Evolutionary conservation across 2,113 vertebrate genomes (phyloP).

Genomic region (Lepisosteus osseus): DNA sequence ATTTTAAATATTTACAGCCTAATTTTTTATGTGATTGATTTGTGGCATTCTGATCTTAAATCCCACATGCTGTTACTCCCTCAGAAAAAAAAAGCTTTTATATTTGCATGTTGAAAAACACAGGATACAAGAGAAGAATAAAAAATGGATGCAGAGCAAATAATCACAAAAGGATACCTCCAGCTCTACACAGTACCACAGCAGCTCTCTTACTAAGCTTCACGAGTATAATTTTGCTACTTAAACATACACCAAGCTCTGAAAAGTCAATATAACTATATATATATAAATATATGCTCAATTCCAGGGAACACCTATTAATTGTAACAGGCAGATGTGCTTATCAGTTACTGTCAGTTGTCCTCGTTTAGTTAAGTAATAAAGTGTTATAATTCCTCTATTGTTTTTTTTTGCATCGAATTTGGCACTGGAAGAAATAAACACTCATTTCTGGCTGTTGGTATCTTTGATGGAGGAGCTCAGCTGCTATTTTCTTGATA

Average conservation of each 20-base stretch:
- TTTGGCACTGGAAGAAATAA: conserved; percentile 98
- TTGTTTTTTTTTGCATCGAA: conserved; percentile 81
- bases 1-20: no score
- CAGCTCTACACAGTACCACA: neutral
- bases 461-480: conserved; percentile 89
- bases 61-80: no score
- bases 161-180: no score
- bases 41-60: no score
- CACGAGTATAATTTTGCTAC: conserved; percentile 1
- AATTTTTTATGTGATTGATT: no score
- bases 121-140: no score
- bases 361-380: conserved; percentile 91
- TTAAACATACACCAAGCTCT: neutral
- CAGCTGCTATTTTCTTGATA: conserved; percentile 58
- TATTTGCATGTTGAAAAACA: no score
- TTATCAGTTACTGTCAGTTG: conserved; percentile 99
- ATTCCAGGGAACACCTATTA: neutral
- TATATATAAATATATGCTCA: neutral
- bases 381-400: conserved; percentile 85
- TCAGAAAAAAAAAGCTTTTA: no score
- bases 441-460: conserved; percentile 89
- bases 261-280: neutral
- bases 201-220: neutral
- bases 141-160: no score
- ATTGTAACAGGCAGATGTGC: conserved; percentile 35